Conservation (phyloP, 2,888 invertebrate genomes). For the Abrostola tripartita region DNA sequence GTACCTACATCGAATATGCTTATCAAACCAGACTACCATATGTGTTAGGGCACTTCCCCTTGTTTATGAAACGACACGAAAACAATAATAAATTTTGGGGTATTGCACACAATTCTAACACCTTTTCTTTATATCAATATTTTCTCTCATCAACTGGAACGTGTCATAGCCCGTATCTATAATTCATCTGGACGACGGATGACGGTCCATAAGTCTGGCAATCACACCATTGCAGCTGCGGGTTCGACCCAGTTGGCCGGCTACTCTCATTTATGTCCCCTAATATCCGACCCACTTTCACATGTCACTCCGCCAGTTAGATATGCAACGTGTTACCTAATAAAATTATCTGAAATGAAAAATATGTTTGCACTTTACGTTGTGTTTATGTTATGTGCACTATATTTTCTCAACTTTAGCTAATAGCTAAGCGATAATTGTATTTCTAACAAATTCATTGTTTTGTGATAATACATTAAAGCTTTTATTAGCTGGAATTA, state of each 20-base stretch:
- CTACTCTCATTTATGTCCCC: conserved; percentile 78
- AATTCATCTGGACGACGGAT: conserved; percentile 72
- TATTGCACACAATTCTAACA: too few relatives aligned
- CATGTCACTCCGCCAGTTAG: conserved; percentile 65
- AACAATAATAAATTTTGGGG: too few relatives aligned
- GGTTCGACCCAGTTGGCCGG: conserved; percentile 76
- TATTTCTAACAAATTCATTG: too few relatives aligned
- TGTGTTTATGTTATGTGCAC: conserved; percentile 18
- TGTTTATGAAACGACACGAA: too few relatives aligned
- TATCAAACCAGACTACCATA: too few relatives aligned
- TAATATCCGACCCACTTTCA: conserved; percentile 83
- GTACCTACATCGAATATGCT: too few relatives aligned
- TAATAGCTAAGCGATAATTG: too few relatives aligned
- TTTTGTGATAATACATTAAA: too few relatives aligned
- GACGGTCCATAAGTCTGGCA: conserved; percentile 62
- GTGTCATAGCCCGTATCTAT: conserved; percentile 65
- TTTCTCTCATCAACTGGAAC: conserved; percentile 18
- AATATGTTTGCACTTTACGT: conserved; percentile 23
- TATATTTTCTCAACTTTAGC: neutral
- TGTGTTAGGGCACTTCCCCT: too few relatives aligned
- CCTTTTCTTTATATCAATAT: too few relatives aligned
- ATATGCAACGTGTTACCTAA: conserved; percentile 67
- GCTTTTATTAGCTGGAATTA: too few relatives aligned
- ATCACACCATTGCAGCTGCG: conserved; percentile 43
- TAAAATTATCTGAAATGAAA: conserved; percentile 51